Percentiles rank a stretch among this genome's conserved stretches.
Conservation (phyloP, 2,113 vertebrate species). For the Chrysemys picta region DNA sequence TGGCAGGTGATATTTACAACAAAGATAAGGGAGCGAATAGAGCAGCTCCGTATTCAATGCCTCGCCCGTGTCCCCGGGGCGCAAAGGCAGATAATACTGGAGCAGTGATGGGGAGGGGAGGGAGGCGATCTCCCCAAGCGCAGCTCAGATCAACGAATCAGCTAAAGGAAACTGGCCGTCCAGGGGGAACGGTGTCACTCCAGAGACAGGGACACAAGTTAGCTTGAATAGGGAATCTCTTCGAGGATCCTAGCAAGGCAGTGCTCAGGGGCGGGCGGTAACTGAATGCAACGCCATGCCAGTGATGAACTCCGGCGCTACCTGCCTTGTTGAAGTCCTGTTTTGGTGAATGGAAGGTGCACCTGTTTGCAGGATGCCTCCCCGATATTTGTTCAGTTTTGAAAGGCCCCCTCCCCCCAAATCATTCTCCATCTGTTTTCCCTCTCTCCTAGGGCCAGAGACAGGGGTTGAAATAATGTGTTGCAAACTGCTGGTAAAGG, state of each 20-base stretch:
- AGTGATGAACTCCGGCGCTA: neutral
- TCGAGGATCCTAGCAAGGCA: rapidly evolving
- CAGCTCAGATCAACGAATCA: too few species aligned
- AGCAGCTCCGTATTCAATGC: neutral
- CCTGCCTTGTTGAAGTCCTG: neutral
- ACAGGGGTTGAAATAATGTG: neutral
- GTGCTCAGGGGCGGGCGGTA: rapidly evolving
- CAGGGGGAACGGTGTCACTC: neutral
- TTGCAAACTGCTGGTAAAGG: neutral
- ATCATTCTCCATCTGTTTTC: neutral
- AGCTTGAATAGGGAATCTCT: neutral
- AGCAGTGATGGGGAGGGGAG: too few species aligned
- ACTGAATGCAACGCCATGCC: neutral
- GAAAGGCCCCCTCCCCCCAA: neutral
- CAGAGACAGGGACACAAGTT: neutral
- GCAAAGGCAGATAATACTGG: too few species aligned
- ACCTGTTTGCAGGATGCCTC: neutral
- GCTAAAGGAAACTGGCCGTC: too few species aligned
- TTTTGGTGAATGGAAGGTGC: neutral
- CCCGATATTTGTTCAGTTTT: neutral
- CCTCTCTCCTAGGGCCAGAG: neutral
- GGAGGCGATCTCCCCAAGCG: too few species aligned
- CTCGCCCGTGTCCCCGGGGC: neutral
- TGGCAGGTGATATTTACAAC: too few species aligned
- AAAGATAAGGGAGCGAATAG: neutral